phyloP scores from a whole-genome alignment of 2,888 invertebrate genomes.

The Molorchus minor region DNA sequence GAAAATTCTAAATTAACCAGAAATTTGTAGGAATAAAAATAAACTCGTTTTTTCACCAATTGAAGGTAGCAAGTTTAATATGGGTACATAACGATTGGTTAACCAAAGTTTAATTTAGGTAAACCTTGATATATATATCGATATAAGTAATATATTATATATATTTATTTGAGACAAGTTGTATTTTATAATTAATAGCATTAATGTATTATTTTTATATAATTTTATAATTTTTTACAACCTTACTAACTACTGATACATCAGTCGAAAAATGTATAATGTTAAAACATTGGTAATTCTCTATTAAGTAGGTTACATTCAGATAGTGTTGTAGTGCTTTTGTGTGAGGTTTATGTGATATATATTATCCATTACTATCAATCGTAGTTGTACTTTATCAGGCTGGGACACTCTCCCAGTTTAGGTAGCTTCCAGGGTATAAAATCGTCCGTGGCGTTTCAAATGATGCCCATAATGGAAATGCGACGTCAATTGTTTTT shows the following conservation, averaged over 20 bases:
- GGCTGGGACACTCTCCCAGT: conserved; percentile 35
- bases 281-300: conserved; percentile 55
- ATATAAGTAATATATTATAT: too few species aligned
- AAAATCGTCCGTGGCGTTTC: conserved; percentile 31
- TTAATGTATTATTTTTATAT: conserved; percentile 59
- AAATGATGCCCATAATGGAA: too few species aligned
- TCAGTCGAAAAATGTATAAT: conserved; percentile 52
- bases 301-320: conserved; percentile 58
- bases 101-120: conserved; percentile 59
- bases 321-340: conserved; percentile 63
- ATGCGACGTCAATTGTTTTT: too few species aligned
- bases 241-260: conserved; percentile 52
- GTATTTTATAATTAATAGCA: conserved; percentile 51
- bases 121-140: conserved; percentile 54
- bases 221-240: conserved; percentile 59
- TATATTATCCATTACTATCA: conserved; percentile 59
- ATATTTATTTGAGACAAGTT: conserved; percentile 56
- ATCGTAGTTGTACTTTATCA: conserved; percentile 49
- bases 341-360: conserved; percentile 66
- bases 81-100: conserved; percentile 56
- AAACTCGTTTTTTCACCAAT: conserved; percentile 2
- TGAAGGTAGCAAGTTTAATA: conserved; percentile 38
- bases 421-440: conserved; percentile 40
- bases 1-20: conserved; percentile 34
- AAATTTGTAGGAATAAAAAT: conserved; percentile 19